phyloP scores from a whole-genome alignment of 2,113 vertebrate genomes.

The Colius striatus region DNA sequence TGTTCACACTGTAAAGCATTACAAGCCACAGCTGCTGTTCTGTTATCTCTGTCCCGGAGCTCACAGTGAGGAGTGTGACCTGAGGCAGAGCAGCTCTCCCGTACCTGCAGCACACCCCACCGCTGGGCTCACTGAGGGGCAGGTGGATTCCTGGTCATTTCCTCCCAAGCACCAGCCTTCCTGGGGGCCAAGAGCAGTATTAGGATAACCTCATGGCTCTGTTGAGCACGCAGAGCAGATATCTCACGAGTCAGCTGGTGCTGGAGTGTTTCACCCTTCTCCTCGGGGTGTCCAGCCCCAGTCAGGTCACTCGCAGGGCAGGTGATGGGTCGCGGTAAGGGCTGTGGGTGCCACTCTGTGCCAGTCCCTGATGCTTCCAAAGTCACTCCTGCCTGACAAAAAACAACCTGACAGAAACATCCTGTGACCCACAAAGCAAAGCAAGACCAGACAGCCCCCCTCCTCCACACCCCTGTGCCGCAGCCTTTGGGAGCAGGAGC shows the following conservation, averaged over 20 bases:
- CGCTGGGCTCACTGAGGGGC: rapidly evolving
- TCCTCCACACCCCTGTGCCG: too few species aligned
- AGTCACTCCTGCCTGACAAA: background rate
- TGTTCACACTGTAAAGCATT: background rate
- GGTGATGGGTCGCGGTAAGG: background rate
- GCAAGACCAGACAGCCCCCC: background rate
- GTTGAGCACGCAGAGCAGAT: background rate
- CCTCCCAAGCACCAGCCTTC: background rate
- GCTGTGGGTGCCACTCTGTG: rapidly evolving
- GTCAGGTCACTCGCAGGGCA: background rate
- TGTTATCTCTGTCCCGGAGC: background rate
- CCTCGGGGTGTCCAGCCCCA: too few species aligned
- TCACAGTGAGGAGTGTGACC: too few species aligned
- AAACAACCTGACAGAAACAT: rapidly evolving
- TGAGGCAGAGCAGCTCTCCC: too few species aligned
- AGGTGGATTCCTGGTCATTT: background rate
- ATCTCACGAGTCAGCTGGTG: background rate
- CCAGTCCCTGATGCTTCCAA: background rate
- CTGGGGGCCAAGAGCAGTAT: background rate
- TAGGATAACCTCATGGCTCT: background rate
- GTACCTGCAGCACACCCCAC: background rate
- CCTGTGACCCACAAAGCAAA: rapidly evolving
- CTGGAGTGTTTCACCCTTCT: background rate
- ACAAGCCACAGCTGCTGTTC: background rate
- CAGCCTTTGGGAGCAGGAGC: too few species aligned